Conservation (phyloP, 2,888 invertebrate species). For the Laspeyria flexula region DNA sequence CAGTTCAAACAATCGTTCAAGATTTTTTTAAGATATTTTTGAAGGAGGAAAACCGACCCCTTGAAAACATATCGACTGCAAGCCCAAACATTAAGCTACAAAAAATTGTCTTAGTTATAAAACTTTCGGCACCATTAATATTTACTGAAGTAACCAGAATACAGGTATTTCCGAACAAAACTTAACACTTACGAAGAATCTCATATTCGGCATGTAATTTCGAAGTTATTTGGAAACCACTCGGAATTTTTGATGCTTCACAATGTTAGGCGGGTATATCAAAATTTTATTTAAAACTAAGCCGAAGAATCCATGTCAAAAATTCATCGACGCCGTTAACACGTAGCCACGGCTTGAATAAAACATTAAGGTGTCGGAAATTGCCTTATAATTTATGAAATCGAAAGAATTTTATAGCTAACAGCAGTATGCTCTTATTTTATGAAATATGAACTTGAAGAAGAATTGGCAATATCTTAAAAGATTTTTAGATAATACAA, state of each 20-base stretch:
- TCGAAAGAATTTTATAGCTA: conserved; percentile 53
- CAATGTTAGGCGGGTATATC: conserved; percentile 10
- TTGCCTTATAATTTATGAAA: conserved; percentile 56
- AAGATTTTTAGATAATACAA: too few species aligned
- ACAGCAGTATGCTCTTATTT: conserved; percentile 25
- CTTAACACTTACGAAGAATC: conserved; percentile 13
- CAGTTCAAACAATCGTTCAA: too few species aligned
- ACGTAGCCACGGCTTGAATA: conserved; percentile 55
- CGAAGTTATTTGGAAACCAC: conserved; percentile 34
- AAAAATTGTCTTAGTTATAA: background rate
- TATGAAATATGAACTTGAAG: background rate
- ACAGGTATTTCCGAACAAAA: too few species aligned
- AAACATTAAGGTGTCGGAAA: conserved; percentile 59
- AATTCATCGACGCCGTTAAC: conserved; percentile 57
- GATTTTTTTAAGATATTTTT: too few species aligned
- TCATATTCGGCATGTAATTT: conserved; percentile 40
- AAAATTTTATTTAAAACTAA: conserved; percentile 39
- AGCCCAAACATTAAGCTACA: background rate
- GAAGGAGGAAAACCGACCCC: too few species aligned
- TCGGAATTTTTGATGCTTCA: conserved; percentile 27
- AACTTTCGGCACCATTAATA: background rate
- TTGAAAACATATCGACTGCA: too few species aligned
- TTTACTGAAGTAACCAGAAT: background rate
- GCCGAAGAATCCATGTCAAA: conserved; percentile 35
- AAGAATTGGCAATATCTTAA: background rate